Evolutionary conservation across 2,888 invertebrate genomes (phyloP), one percentile per base, ranked within the genome.

Genomic region (Stictocephala bisonia): DNA sequence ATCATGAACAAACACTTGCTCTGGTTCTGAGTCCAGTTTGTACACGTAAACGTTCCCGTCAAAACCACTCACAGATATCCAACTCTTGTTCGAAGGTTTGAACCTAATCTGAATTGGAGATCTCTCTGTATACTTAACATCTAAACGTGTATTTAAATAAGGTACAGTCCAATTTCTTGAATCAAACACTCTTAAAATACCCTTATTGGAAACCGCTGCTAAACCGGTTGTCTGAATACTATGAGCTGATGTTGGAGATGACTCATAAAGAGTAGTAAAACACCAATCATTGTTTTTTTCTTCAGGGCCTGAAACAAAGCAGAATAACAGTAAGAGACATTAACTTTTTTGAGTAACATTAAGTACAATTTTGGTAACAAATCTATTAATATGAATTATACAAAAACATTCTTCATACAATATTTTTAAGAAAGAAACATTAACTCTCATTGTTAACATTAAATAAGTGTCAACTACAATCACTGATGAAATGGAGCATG

Each of bases 11-110:
- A 73, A 73, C 24, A 73, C 20, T 2, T 18, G 24, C 24, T 69
- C 35, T 3, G 35, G 27, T 13, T 35, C 51, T 31, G 27, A 41
- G 41, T n/a, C 29, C 40, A 64, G 22, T 20, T 60, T 24, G 44
- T 69, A 73, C 20, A 73, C 69, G 40, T 73, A 60, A n/a, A 73
- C 64, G 41, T 69, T 69, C 3, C 50, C 67, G 35, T 73, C 41
- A 64, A 48, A 73, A 15, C 73, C 73, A 9, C 50, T 22, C n/a
- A 73, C 58, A 18, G 73, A 69, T 1, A 73, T 4, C 26, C 56
- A 50, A 27, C 48, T 56, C 20, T 44, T 60, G 35, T 69, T 40
- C 15, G 24, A 26, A 18, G 69, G 73, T 31, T 50, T 69, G 29
- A 56, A 73, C 24, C 29, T 50, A 7, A 72, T 22, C 31, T 72